Evolutionary conservation across 2,888 invertebrate species (phyloP), one percentile per base, ranked within the genome.

Genomic region (Lysandra bellargus): DNA sequence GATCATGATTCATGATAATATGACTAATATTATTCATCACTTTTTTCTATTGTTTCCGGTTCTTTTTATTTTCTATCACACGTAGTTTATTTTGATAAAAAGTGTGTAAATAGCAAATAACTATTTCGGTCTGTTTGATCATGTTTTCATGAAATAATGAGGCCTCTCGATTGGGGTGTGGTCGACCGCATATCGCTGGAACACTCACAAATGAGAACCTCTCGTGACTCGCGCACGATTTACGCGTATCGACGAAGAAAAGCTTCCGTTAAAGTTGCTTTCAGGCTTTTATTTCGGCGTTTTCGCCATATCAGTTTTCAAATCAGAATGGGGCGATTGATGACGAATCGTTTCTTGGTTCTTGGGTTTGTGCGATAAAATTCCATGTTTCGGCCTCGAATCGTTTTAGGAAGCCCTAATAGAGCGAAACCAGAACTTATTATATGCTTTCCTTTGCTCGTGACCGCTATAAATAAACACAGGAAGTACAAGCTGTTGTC

Each of bases 301-400:
- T 82, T 81, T 80, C 78, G 79, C 80, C 49, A 78, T 84, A 85
- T 85, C 84, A 80, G 81, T 81, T 74, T 82, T 79, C 79, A 79
- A 79, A 81, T 81, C 80, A 80, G 81, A 80, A 83, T 80, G 81
- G 79, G 79, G 81, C 82, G 83, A 83, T 83, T 83, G 82, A 84
- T 86, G 86, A 85, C 85, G 83, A 83, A 84, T 84, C 85, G 84
- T 83, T 84, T 85, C 84, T 82, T 72, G 79, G 75, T 76, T 76
- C 53, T 53, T 53, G 30, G 49, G 53, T 57, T 76, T 53, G 57
- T 57, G 17, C 76, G 53, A 76, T 33, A 57, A 75, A 49, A 75
- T 75, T 49, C 44, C 75, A 49, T 44, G 23, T 75, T 75, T 75
- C 7, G 49, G 14, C 49, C 44, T 75, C 44, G 40, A 75, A 49